Evolutionary conservation across 2,113 vertebrate species (phyloP).

Genomic region (Vombatus ursinus): DNA sequence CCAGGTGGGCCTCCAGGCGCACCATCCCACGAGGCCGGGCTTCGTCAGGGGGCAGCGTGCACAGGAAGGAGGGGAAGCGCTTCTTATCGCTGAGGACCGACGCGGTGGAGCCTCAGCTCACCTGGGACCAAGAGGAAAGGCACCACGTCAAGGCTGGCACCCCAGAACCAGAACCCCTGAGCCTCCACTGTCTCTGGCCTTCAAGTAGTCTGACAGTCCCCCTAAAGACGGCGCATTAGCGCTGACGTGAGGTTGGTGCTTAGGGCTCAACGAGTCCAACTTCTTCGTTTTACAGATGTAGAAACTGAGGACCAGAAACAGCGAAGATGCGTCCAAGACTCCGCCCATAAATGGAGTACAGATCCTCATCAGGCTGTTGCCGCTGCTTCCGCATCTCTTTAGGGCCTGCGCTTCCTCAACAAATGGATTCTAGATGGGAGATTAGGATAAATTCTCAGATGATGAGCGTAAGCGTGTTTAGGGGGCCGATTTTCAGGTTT

Average conservation of each 20-base stretch:
- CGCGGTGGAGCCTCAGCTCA: slow-evolving; percentile 45
- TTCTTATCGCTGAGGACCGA: slow-evolving; percentile 4
- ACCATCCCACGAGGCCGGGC: not conserved
- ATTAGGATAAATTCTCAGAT: too few species aligned
- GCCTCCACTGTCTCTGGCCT: not conserved
- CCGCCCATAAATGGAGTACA: not conserved
- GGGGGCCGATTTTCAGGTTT: too few species aligned
- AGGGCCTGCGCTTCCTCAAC: not conserved
- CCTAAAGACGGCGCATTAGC: not conserved
- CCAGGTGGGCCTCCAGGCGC: not conserved
- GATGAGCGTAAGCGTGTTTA: too few species aligned
- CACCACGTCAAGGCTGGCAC: not conserved
- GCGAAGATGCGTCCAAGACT: not conserved
- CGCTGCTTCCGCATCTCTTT: not conserved
- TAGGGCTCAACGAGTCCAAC: not conserved
- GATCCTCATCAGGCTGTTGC: not conserved
- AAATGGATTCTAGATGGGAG: not conserved
- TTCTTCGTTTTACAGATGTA: not conserved
- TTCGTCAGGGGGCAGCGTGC: not conserved
- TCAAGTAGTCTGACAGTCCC: too few species aligned
- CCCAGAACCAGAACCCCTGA: not conserved
- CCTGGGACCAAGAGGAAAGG: not conserved
- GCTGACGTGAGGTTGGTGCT: not conserved
- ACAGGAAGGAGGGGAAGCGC: slow-evolving; percentile 23
- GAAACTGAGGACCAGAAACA: too few species aligned